These are phyloP conservation scores for Drosophila barbarae DNA, from an alignment of 2,888 invertebrate genomes.

Conservation along the genomic window DNA sequence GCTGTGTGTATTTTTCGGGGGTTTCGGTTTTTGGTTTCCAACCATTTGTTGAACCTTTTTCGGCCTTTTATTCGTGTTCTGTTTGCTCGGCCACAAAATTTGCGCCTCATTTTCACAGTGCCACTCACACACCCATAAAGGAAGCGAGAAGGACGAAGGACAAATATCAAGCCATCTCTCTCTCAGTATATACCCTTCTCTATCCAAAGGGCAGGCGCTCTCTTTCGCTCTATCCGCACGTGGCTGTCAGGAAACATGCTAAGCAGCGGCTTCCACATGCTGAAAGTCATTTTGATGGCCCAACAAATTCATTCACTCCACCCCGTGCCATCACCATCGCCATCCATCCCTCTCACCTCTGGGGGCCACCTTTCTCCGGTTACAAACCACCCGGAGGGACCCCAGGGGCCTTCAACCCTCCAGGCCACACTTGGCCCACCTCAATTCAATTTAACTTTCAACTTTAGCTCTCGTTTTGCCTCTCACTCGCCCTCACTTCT, in stretches of 20 bases:
- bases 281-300: constrained; percentile 68
- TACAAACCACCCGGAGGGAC: constrained; percentile 51
- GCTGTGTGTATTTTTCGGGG: constrained; percentile 27
- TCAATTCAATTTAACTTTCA: constrained; percentile 73
- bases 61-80: constrained; percentile 36
- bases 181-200: constrained; percentile 5
- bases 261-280: constrained; percentile 74
- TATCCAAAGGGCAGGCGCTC: constrained; percentile 14
- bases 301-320: constrained; percentile 43
- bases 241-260: constrained; percentile 74
- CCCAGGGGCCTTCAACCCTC: constrained; percentile 45
- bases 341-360: constrained; percentile 24
- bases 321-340: constrained; percentile 10
- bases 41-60: constrained; percentile 76
- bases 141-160: constrained; percentile 14
- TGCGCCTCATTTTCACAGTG: constrained; percentile 72
- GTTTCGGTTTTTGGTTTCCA: constrained; percentile 51
- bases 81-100: constrained; percentile 71
- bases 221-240: constrained; percentile 58
- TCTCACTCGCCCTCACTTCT: constrained; percentile 11
- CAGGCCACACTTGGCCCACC: constrained; percentile 48
- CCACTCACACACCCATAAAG: constrained; percentile 7
- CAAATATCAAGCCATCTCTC: constrained; percentile 10
- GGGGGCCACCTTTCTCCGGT: constrained; percentile 47
- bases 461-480: constrained; percentile 47